These are phyloP conservation scores for Sphecodes monilicornis DNA, from an alignment of 2,888 invertebrate species.

Conservation along the genomic window DNA sequence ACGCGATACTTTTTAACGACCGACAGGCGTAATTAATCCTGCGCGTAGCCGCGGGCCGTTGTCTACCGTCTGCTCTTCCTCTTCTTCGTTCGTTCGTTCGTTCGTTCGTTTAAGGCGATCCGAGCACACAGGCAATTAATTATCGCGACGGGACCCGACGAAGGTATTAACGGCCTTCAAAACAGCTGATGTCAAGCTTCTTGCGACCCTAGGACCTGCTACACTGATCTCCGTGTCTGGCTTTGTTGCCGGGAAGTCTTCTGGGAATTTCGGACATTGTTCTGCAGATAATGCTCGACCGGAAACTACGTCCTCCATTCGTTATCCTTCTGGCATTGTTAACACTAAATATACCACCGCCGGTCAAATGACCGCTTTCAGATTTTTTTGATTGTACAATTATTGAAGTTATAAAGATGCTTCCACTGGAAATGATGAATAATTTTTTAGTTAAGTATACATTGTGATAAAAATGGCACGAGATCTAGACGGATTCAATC, in stretches of 20 bases:
- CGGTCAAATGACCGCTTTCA: no score
- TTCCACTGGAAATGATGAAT: no score
- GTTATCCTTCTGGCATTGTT: not conserved
- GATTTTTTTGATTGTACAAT: no score
- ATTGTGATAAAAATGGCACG: no score
- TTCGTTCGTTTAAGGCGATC: constrained; percentile 5
- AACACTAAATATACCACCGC: no score
- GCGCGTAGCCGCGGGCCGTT: not conserved
- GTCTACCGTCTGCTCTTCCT: not conserved
- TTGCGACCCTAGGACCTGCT: not conserved
- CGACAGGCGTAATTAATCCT: constrained; percentile 31
- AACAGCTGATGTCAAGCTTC: not conserved
- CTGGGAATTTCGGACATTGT: not conserved
- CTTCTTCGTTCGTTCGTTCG: not conserved
- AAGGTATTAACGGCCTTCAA: constrained; percentile 10
- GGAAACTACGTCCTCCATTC: not conserved
- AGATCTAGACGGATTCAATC: no score
- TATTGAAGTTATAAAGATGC: no score
- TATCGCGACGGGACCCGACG: not conserved
- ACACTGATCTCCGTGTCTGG: not conserved
- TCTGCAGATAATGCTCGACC: not conserved
- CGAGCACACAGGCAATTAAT: not conserved
- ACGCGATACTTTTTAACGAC: constrained; percentile 6
- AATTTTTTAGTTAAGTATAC: no score
- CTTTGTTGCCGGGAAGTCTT: not conserved